Evolutionary conservation across 2,113 vertebrate species (phyloP).

Genomic region (Callospermophilus lateralis): DNA sequence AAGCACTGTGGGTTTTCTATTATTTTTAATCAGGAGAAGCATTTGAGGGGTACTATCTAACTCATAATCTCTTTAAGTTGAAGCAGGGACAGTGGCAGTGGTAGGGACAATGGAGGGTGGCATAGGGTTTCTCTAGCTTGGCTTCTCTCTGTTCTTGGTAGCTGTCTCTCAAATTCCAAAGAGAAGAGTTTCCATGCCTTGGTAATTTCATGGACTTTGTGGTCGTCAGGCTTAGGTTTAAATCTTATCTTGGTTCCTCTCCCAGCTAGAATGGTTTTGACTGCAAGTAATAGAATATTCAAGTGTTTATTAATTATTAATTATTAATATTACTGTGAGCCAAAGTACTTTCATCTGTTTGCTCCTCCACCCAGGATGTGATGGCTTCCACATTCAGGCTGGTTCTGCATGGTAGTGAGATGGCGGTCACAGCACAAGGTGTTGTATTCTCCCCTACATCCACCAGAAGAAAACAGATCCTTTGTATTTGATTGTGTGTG

Average conservation of each 20-base stretch:
- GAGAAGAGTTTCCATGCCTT: neutral
- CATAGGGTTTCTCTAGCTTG: neutral
- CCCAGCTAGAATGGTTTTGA: neutral
- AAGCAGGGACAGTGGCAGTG: neutral
- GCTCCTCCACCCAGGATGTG: neutral
- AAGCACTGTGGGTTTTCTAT: neutral
- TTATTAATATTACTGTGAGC: conserved; percentile 9
- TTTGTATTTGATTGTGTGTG: neutral
- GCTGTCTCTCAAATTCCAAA: neutral
- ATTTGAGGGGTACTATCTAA: neutral
- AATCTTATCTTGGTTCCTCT: neutral
- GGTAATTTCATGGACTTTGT: neutral
- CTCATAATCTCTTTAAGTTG: neutral
- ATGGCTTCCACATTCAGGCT: neutral
- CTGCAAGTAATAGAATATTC: neutral
- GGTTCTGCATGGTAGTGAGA: neutral
- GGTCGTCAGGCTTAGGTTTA: neutral
- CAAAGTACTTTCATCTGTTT: neutral
- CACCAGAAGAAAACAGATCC: neutral
- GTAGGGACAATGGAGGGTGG: too few relatives aligned
- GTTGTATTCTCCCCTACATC: neutral
- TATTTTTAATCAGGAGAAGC: neutral
- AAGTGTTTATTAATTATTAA: neutral
- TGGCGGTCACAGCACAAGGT: neutral
- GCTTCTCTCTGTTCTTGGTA: neutral